Evolutionary conservation across 2,113 vertebrate genomes (phyloP).

Genomic region (Dipodomys spectabilis): DNA sequence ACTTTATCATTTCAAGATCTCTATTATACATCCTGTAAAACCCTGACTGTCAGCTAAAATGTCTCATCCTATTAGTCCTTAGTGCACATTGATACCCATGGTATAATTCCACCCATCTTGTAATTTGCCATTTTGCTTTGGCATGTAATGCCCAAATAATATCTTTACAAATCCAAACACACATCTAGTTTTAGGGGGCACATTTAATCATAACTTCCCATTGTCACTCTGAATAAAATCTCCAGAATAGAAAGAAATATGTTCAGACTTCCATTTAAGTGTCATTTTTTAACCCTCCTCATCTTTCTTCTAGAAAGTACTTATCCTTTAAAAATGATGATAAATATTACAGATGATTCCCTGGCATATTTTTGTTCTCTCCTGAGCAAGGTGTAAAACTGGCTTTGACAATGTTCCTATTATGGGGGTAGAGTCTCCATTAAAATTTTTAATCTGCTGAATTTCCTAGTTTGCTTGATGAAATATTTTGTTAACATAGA

Average conservation of each 20-base stretch:
- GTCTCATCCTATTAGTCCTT: conserved; percentile 6
- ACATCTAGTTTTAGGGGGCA: background rate
- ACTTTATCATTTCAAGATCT: background rate
- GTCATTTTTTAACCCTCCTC: background rate
- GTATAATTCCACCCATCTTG: background rate
- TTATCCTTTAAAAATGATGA: background rate
- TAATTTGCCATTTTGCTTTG: background rate
- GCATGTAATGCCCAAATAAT: background rate
- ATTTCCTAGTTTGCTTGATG: conserved; percentile 11
- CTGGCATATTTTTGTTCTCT: background rate
- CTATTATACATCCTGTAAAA: background rate
- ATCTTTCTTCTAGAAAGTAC: background rate
- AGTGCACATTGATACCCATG: background rate
- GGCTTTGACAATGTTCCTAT: background rate
- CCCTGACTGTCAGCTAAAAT: background rate
- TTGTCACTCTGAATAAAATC: background rate
- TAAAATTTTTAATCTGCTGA: background rate
- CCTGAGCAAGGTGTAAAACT: background rate
- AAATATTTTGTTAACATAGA: conserved; percentile 46
- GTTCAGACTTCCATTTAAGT: background rate
- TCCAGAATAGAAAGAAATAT: background rate
- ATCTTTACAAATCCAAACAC: conserved; percentile 13
- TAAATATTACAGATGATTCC: background rate
- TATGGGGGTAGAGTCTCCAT: background rate
- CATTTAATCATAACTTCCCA: background rate